These are phyloP conservation scores for Choristoneura fumiferana DNA, from an alignment of 1,140 invertebrate species.

Conservation along the genomic window DNA sequence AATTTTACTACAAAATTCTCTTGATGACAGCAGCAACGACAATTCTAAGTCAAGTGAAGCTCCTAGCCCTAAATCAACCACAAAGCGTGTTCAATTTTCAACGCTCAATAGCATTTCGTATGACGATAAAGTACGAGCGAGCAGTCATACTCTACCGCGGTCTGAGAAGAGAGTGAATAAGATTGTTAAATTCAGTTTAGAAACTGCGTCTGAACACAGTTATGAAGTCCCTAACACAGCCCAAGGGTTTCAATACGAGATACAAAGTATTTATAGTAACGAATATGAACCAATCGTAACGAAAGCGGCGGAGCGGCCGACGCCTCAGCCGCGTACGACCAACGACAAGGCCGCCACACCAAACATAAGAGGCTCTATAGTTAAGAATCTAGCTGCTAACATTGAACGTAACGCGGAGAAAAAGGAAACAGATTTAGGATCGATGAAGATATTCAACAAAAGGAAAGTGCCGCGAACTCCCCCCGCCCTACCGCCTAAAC, in stretches of 20 bases:
- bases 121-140: slow-evolving; percentile 67
- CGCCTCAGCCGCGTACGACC: slow-evolving; percentile 48
- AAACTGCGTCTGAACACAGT: slow-evolving; percentile 76
- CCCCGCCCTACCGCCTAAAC: slow-evolving; percentile 84
- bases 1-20: slow-evolving; percentile 82
- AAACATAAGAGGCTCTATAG: slow-evolving; percentile 70
- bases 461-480: slow-evolving; percentile 81
- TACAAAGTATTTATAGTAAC: slow-evolving; percentile 82
- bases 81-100: slow-evolving; percentile 76
- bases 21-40: slow-evolving; percentile 76
- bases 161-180: slow-evolving; percentile 69
- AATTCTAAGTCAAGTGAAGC: slow-evolving; percentile 71
- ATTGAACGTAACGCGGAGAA: slow-evolving; percentile 78
- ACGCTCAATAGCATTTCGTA: slow-evolving; percentile 77
- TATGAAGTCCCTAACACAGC: slow-evolving; percentile 75
- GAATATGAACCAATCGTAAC: slow-evolving; percentile 81
- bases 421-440: slow-evolving; percentile 51
- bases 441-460: slow-evolving; percentile 75
- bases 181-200: slow-evolving; percentile 77
- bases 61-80: slow-evolving; percentile 70
- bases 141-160: slow-evolving; percentile 61
- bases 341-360: slow-evolving; percentile 51
- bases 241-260: slow-evolving; percentile 79
- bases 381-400: slow-evolving; percentile 80
- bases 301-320: slow-evolving; percentile 68